Conservation (phyloP, 2,888 invertebrate genomes). For the Salticus scenicus region DNA sequence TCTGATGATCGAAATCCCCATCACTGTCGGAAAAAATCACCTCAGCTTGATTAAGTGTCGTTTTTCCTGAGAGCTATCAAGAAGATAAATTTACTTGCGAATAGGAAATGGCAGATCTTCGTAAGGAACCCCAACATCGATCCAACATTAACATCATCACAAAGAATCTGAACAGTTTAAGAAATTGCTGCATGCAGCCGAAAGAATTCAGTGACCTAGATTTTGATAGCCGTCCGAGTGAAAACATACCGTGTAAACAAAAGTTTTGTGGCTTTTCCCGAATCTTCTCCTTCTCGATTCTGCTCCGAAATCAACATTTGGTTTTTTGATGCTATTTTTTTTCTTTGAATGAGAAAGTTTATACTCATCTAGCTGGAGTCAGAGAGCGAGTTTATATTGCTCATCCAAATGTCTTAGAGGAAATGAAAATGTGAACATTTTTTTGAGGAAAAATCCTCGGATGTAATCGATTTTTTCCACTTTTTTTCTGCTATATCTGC, state of each 20-base stretch:
- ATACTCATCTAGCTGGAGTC: background rate
- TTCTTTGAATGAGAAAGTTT: background rate
- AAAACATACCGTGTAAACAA: slow-evolving; percentile 65
- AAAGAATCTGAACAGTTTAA: slow-evolving; percentile 53
- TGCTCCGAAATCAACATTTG: slow-evolving; percentile 5
- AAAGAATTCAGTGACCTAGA: slow-evolving; percentile 67
- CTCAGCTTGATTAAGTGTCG: background rate
- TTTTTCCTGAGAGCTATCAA: background rate
- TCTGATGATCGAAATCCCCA: background rate
- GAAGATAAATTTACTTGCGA: background rate
- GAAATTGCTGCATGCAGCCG: slow-evolving; percentile 46
- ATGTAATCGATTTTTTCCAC: background rate
- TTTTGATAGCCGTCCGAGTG: slow-evolving; percentile 63
- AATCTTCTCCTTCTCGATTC: background rate
- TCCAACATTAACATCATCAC: slow-evolving; percentile 27
- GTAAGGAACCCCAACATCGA: slow-evolving; percentile 13
- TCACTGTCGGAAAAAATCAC: background rate
- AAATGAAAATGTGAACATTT: slow-evolving; percentile 1
- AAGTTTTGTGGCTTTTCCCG: slow-evolving; percentile 34
- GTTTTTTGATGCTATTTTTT: background rate
- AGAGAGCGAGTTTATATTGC: background rate
- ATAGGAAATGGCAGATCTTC: slow-evolving; percentile 2
- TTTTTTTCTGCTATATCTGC: background rate
- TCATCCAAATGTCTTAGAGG: slow-evolving; percentile 6
- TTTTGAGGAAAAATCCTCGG: background rate